Percentiles rank a stretch among this genome's conserved stretches.
These are phyloP conservation scores for Epsilonema sp. DNA, from an alignment of 2,888 invertebrate genomes.

Conservation along the genomic window DNA sequence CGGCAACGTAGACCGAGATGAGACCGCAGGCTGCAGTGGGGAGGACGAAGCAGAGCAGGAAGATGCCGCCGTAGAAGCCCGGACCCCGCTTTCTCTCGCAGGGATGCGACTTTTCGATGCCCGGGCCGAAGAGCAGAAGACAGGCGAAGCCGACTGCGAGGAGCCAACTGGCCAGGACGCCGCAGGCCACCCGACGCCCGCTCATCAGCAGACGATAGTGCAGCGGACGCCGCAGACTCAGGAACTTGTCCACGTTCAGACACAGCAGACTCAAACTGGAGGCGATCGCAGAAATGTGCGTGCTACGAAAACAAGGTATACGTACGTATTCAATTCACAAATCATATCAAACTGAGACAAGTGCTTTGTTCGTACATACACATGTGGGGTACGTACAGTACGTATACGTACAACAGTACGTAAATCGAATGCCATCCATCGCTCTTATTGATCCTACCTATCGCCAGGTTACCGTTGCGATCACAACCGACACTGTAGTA, in stretches of 20 bases:
- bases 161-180: background rate
- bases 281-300: background rate
- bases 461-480: no score
- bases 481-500: no score
- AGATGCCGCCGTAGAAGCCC: no score
- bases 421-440: no score
- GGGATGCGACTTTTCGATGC: background rate
- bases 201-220: slow-evolving; percentile 5
- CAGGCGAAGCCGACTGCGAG: slow-evolving; percentile 1
- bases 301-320: no score
- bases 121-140: slow-evolving; percentile 4
- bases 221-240: slow-evolving; percentile 3
- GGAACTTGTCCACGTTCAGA: slow-evolving; percentile 7
- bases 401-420: no score
- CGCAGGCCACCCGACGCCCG: background rate
- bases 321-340: slow-evolving; percentile 5
- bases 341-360: slow-evolving; percentile 1
- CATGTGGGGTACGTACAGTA: no score
- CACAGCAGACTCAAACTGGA: slow-evolving; percentile 6
- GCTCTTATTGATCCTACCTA: no score
- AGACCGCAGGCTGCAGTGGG: no score
- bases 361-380: background rate
- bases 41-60: no score
- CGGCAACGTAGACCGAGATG: no score
- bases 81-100: slow-evolving; percentile 1